Conservation (phyloP, 2,797 vertebrate genomes). For the Hypotaenidia okinawae region DNA sequence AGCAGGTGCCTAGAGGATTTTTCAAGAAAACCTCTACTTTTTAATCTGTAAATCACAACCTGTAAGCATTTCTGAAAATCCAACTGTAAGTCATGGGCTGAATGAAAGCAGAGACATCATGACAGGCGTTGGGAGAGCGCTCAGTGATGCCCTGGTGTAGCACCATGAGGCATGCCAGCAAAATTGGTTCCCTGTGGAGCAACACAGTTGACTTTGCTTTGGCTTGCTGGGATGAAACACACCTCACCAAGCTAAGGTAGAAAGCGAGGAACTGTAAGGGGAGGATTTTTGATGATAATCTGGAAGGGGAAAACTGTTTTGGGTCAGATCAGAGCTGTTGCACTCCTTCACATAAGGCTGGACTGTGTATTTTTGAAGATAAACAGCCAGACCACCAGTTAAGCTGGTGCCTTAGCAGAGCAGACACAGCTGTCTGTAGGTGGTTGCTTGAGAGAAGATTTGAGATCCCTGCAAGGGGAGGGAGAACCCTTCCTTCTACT, state of each 20-base stretch:
- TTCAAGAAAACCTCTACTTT: neutral
- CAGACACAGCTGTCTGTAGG: neutral
- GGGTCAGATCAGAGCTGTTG: neutral
- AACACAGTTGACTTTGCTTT: neutral
- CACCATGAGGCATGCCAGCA: neutral
- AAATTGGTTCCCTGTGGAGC: neutral
- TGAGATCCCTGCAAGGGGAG: neutral
- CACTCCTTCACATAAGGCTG: neutral
- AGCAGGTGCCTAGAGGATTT: neutral
- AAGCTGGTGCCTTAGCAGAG: neutral
- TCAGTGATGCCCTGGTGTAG: neutral
- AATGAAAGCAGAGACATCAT: neutral
- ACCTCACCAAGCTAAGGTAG: neutral
- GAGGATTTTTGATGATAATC: neutral
- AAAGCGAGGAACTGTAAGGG: fast-evolving
- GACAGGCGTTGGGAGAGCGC: neutral
- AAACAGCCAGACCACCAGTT: neutral
- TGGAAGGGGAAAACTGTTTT: neutral
- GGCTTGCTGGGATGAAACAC: neutral
- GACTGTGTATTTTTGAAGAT: neutral
- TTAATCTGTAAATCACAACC: neutral
- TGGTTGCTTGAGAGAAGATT: neutral
- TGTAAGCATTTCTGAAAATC: neutral
- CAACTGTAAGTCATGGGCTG: fast-evolving
- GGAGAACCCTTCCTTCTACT: neutral